phyloP scores from a whole-genome alignment of 2,888 invertebrate species.

The Phragmatobia fuliginosa region DNA sequence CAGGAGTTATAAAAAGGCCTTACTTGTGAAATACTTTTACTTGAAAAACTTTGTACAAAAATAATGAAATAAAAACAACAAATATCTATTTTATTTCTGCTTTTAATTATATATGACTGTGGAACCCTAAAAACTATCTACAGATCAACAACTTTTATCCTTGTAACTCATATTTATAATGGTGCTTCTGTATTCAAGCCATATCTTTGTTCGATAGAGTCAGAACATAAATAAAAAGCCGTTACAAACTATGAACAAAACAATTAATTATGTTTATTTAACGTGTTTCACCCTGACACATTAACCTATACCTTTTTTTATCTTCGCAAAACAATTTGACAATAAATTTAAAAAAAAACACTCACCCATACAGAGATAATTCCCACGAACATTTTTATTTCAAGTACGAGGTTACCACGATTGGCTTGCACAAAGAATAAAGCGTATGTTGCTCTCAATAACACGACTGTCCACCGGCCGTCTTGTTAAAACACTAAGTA shows the following conservation, averaged over 20 bases:
- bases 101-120: too few species aligned
- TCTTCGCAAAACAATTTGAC: not conserved
- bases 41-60: too few species aligned
- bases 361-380: conserved; percentile 14
- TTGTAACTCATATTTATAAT: too few species aligned
- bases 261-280: not conserved
- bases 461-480: conserved; percentile 9
- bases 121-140: too few species aligned
- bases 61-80: too few species aligned
- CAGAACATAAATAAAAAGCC: not conserved
- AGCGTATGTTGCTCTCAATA: not conserved
- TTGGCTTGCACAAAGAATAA: not conserved
- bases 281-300: not conserved
- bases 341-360: not conserved
- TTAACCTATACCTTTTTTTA: not conserved
- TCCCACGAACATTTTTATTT: conserved; percentile 16
- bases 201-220: too few species aligned
- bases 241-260: not conserved
- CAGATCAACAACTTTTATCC: too few species aligned
- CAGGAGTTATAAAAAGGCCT: too few species aligned
- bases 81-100: too few species aligned
- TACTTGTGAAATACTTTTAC: too few species aligned
- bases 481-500: conserved; percentile 6
- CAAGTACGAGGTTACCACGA: conserved; percentile 6
- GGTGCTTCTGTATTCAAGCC: too few species aligned